phyloP scores from a whole-genome alignment of 2,797 vertebrate species.

The Siniperca scherzeri region DNA sequence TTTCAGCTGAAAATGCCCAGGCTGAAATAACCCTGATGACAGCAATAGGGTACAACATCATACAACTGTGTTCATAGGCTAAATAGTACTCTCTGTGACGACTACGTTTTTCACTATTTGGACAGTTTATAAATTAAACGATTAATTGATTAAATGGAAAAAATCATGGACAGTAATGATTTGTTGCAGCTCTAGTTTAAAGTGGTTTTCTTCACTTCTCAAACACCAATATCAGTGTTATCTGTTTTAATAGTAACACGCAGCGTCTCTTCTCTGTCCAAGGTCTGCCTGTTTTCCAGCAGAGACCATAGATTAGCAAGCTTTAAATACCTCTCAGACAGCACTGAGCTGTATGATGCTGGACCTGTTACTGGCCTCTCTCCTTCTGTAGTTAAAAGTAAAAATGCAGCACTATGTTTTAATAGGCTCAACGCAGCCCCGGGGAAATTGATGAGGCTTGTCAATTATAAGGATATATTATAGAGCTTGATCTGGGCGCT shows the following conservation, averaged over 20 bases:
- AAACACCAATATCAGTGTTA: background rate
- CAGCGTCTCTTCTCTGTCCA: slow-evolving; percentile 6
- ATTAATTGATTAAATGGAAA: background rate
- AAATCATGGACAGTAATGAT: background rate
- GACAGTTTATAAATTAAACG: background rate
- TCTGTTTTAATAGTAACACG: background rate
- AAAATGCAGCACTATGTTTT: slow-evolving; percentile 67
- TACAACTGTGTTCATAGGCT: background rate
- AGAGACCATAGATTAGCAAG: slow-evolving; percentile 32
- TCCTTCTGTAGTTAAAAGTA: slow-evolving; percentile 73
- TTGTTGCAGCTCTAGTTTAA: background rate
- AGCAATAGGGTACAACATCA: background rate
- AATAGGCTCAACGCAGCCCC: slow-evolving; percentile 68
- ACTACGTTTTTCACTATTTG: background rate
- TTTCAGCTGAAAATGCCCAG: background rate
- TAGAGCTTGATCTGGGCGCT: slow-evolving; percentile 51
- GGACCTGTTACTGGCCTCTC: slow-evolving; percentile 72
- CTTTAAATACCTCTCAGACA: slow-evolving; percentile 67
- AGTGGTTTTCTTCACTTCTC: background rate
- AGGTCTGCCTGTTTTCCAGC: slow-evolving; percentile 19
- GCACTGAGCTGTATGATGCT: slow-evolving; percentile 49
- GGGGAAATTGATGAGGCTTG: slow-evolving; percentile 74
- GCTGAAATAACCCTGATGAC: background rate
- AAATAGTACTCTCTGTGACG: too few species aligned
- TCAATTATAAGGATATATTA: slow-evolving; percentile 73